Percentiles rank a stretch among this genome's conserved stretches.
phyloP scores from a whole-genome alignment of 2,888 invertebrate genomes.

The Ormyrus nitidulus region DNA sequence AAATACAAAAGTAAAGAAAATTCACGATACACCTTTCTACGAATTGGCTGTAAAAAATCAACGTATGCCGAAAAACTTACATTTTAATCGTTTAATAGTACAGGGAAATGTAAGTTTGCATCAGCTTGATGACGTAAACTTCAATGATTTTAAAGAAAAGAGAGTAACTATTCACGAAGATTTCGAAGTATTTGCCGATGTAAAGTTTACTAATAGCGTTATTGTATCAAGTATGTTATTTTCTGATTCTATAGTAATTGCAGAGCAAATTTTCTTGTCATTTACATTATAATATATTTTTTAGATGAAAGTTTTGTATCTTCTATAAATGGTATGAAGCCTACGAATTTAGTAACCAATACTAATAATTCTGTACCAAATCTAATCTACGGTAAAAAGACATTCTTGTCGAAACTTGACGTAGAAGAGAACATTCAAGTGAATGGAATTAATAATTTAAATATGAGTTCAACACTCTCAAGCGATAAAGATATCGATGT shows the following conservation, averaged over 20 bases:
- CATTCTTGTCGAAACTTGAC: constrained; percentile 58
- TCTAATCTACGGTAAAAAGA: constrained; percentile 59
- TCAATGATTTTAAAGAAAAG: constrained; percentile 64
- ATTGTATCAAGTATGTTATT: constrained; percentile 61
- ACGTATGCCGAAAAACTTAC: constrained; percentile 59
- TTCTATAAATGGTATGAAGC: constrained; percentile 62
- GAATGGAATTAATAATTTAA: constrained; percentile 58
- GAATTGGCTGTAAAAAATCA: constrained; percentile 56
- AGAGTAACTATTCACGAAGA: constrained; percentile 61
- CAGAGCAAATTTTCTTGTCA: too few relatives aligned
- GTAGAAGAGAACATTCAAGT: constrained; percentile 59
- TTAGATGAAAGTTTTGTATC: constrained; percentile 58
- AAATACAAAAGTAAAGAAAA: constrained; percentile 43
- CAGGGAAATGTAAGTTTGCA: constrained; percentile 54
- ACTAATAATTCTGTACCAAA: constrained; percentile 55
- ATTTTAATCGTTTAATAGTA: constrained; percentile 62
- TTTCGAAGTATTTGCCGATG: constrained; percentile 58
- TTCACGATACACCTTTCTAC: constrained; percentile 59
- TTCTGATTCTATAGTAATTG: too few relatives aligned
- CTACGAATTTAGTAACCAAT: constrained; percentile 61
- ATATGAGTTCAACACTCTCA: constrained; percentile 58
- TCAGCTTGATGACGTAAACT: constrained; percentile 62
- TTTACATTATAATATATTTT: constrained; percentile 4
- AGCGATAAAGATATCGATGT: constrained; percentile 62
- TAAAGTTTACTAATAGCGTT: constrained; percentile 63